These are phyloP conservation scores for Saccostrea cuccullata DNA, from an alignment of 1,140 invertebrate genomes.

Conservation along the genomic window DNA sequence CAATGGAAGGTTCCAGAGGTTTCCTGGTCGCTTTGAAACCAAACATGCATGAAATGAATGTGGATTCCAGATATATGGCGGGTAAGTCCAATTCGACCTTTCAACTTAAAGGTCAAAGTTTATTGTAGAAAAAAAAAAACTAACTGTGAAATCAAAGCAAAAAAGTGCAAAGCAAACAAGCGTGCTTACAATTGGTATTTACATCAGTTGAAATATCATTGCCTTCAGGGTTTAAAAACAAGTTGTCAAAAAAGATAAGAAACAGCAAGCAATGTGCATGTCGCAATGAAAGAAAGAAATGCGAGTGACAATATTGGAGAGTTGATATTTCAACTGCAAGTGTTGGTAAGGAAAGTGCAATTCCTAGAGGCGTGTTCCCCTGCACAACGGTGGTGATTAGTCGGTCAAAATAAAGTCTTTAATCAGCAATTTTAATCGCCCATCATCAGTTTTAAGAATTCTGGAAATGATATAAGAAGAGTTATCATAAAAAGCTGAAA, in stretches of 20 bases:
- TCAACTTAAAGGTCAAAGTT: constrained; percentile 18
- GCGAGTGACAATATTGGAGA: neutral
- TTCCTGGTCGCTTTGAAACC: constrained; percentile 10
- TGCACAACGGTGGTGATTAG: constrained; percentile 20
- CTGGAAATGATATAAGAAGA: constrained; percentile 47
- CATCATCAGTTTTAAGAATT: constrained; percentile 48
- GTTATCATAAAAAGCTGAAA: constrained; percentile 29
- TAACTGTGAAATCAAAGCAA: neutral
- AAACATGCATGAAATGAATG: constrained; percentile 21
- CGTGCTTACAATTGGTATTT: constrained; percentile 7
- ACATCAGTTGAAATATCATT: constrained; percentile 18
- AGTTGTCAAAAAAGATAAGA: neutral
- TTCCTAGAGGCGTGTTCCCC: constrained; percentile 21
- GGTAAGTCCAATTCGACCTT: neutral
- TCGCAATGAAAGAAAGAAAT: constrained; percentile 13
- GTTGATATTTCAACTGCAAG: constrained; percentile 30
- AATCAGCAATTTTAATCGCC: constrained; percentile 41
- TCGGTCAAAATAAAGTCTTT: constrained; percentile 33
- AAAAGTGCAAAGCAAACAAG: constrained; percentile 36
- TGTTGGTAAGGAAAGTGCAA: constrained; percentile 17
- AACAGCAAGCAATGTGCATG: constrained; percentile 21
- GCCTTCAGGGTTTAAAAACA: neutral
- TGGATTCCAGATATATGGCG: constrained; percentile 15
- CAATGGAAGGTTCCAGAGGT: constrained; percentile 3
- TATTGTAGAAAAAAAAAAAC: neutral